Percentiles rank a stretch among this genome's conserved stretches.
These are phyloP conservation scores for Phyllotreta cruciferae DNA, from an alignment of 2,888 invertebrate genomes.

Conservation along the genomic window DNA sequence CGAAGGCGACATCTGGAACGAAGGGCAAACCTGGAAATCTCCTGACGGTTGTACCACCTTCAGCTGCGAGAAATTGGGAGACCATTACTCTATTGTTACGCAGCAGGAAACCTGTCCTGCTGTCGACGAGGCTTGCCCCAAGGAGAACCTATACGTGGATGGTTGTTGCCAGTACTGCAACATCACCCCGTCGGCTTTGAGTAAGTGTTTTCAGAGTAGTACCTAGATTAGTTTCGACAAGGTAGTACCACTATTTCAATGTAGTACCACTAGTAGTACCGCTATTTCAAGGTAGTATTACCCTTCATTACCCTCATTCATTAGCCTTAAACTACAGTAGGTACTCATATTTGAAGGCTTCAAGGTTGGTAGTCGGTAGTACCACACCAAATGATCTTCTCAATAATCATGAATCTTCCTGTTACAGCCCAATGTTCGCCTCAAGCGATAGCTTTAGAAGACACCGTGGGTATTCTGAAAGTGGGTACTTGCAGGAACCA, in stretches of 20 bases:
- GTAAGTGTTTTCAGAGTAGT: conserved; percentile 50
- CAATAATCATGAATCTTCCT: neutral
- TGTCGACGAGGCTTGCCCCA: conserved; percentile 64
- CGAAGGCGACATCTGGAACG: conserved; percentile 59
- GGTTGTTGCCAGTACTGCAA: conserved; percentile 76
- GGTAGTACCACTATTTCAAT: neutral
- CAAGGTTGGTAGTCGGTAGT: too few relatives aligned
- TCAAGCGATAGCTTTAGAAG: conserved; percentile 61
- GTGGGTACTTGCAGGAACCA: conserved; percentile 71
- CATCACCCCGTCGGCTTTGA: conserved; percentile 60
- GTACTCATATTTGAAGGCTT: too few relatives aligned
- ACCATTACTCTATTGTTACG: conserved; percentile 59
- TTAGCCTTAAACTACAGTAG: too few relatives aligned
- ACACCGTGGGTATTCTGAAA: conserved; percentile 68
- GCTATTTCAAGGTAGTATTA: neutral
- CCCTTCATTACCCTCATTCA: too few relatives aligned
- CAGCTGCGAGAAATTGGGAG: conserved; percentile 63
- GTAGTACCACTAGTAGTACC: neutral
- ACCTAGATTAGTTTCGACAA: neutral
- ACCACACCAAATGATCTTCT: too few relatives aligned
- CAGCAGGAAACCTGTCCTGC: conserved; percentile 68
- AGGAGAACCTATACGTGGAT: conserved; percentile 64
- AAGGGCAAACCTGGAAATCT: conserved; percentile 68
- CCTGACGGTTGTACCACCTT: conserved; percentile 69
- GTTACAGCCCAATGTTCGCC: conserved; percentile 66